Conservation (phyloP, 1,140 invertebrate genomes). For the Trissolcus basalis region DNA sequence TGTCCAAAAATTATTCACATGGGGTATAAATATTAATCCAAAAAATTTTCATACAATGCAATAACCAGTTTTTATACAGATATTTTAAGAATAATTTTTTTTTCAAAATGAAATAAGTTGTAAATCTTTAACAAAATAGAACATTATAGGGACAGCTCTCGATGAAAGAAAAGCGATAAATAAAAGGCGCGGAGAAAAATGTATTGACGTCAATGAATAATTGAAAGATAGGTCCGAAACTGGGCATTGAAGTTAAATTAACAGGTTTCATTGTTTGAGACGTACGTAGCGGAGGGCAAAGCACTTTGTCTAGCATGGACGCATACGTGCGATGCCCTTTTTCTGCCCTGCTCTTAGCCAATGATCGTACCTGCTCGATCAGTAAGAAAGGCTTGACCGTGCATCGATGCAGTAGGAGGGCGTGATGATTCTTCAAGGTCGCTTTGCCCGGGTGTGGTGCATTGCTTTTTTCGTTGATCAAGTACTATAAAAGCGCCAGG, state of each 20-base stretch:
- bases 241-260: slow-evolving; percentile 15
- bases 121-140: too few relatives aligned
- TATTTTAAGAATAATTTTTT: too few relatives aligned
- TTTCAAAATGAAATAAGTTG: too few relatives aligned
- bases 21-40: too few relatives aligned
- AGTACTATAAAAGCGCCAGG: slow-evolving; percentile 62
- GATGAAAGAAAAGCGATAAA: too few relatives aligned
- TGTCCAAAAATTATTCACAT: too few relatives aligned
- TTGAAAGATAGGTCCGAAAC: slow-evolving; percentile 22
- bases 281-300: slow-evolving; percentile 45
- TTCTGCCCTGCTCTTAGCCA: slow-evolving; percentile 59
- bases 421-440: slow-evolving; percentile 59
- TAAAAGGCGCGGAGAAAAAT: neutral
- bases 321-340: slow-evolving; percentile 52
- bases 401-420: slow-evolving; percentile 51
- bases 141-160: too few relatives aligned
- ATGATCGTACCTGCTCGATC: slow-evolving; percentile 57
- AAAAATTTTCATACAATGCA: too few relatives aligned
- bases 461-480: slow-evolving; percentile 54
- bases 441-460: slow-evolving; percentile 56
- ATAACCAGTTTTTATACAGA: too few relatives aligned
- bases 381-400: slow-evolving; percentile 55
- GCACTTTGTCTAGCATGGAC: slow-evolving; percentile 47
- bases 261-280: slow-evolving; percentile 56
- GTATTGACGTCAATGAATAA: slow-evolving; percentile 12